Evolutionary conservation across 2,113 vertebrate genomes (phyloP), one percentile per base, ranked within the genome.

Genomic region (Sigmodon hispidus): DNA sequence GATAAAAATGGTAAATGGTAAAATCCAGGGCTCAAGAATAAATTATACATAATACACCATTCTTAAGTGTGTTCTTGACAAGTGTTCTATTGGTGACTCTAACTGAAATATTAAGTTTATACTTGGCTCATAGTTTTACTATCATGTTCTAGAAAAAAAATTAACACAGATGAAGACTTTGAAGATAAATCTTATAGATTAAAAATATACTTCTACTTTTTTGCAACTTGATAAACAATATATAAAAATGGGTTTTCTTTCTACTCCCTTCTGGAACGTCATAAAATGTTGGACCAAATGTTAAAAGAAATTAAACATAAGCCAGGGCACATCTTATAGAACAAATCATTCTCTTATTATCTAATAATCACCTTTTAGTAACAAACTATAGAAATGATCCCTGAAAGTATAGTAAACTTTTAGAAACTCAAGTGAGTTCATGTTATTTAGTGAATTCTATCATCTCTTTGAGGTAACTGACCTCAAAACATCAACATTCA

Each of bases 41-140:
- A 0, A 61, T 85, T 96, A 94, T 36, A 69, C 19, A 40, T n/a
- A 92, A 55, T 76, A 76, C 93, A 55, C 61, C 86, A 21, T 73
- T 77, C 80, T 52, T 72, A 70, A 48, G 8, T 72, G n/a, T 22
- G 34, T 80, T 31, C n/a, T 90, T 88, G 88, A 73, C 12, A 89
- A 75, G 24, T 36, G 79, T 36, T 76, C 65, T 72, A 65, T 81
- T 45, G 10, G 13, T 8, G 80, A 19, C 52, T 94, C 95, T 84
- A 86, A 97, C 88, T 94, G n/a, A 94, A 92, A 96, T 90, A 15
- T 29, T 96, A 85, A 73, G 3, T 86, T 94, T 76, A 79, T 79
- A 59, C 83, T 89, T 89, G 36, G 52, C 24, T 65, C 72, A 67
- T 52, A 55, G 88, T 87, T 48, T 93, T 87, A 85, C 55, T 24